A percentile compares a stretch with the other conserved stretches of the same genome.
Evolutionary conservation across 2,888 invertebrate genomes (phyloP).

Genomic region (Aphodius granarius): DNA sequence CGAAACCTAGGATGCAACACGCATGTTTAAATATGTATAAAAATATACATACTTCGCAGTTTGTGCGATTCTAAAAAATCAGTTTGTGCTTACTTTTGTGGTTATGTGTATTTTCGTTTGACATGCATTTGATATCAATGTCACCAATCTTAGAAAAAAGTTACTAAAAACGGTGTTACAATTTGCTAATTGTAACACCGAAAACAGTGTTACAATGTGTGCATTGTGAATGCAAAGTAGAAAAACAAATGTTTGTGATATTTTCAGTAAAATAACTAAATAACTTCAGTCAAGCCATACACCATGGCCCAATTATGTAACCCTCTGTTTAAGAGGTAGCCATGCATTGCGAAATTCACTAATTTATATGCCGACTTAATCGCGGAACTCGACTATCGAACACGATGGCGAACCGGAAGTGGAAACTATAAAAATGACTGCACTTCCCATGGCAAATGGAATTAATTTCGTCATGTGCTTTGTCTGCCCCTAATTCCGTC

Average conservation of each 20-base stretch:
- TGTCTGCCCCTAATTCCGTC: conserved; percentile 12
- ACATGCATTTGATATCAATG: too few relatives aligned
- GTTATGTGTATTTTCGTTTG: too few relatives aligned
- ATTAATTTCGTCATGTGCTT: conserved; percentile 27
- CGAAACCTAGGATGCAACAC: too few relatives aligned
- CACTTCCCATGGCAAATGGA: conserved; percentile 28
- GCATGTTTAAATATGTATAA: too few relatives aligned
- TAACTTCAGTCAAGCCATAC: not conserved
- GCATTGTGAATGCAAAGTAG: too few relatives aligned
- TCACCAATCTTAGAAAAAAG: too few relatives aligned
- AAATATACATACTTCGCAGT: too few relatives aligned
- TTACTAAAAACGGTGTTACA: too few relatives aligned
- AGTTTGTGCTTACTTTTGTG: too few relatives aligned
- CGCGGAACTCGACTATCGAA: conserved; percentile 19
- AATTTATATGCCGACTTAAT: conserved; percentile 29
- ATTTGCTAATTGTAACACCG: too few relatives aligned
- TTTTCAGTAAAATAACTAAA: not conserved
- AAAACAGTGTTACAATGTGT: too few relatives aligned
- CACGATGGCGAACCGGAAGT: conserved; percentile 24
- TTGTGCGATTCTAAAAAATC: too few relatives aligned
- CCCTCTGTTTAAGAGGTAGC: conserved; percentile 2
- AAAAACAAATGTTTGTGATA: not conserved
- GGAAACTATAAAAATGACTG: conserved; percentile 27
- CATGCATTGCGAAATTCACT: conserved; percentile 27
- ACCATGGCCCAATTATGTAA: not conserved